phyloP scores from a whole-genome alignment of 2,113 vertebrate genomes.

The Takifugu flavidus region DNA sequence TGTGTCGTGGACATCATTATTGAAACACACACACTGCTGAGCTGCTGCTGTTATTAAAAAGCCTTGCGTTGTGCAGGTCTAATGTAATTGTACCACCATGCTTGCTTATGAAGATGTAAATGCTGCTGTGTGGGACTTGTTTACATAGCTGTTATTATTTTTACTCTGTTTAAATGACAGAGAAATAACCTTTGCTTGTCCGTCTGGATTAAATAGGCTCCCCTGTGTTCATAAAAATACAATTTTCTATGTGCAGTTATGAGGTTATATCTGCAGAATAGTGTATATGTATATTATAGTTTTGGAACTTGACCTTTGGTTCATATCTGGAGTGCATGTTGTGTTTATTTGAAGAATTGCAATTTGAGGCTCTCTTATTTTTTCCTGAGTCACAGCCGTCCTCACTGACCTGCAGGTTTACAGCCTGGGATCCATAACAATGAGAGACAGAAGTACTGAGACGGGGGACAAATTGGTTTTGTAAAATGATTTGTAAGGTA shows the following conservation, averaged over 20 bases:
- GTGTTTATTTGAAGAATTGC: background rate
- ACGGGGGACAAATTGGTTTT: background rate
- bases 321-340: background rate
- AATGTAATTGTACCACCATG: conserved; percentile 57
- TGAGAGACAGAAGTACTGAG: background rate
- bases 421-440: background rate
- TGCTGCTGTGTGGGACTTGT: conserved; percentile 50
- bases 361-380: background rate
- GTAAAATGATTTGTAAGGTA: too few species aligned
- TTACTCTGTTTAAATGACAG: conserved; percentile 43
- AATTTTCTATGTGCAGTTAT: conserved; percentile 35
- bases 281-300: conserved; percentile 1
- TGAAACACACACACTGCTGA: conserved; percentile 14
- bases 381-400: background rate
- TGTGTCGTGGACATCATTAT: conserved; percentile 25
- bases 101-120: conserved; percentile 63
- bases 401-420: conserved; percentile 1
- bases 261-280: conserved; percentile 14
- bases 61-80: conserved; percentile 35
- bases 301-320: conserved; percentile 29
- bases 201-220: conserved; percentile 43
- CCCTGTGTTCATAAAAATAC: conserved; percentile 50
- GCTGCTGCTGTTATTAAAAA: conserved; percentile 59
- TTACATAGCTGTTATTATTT: conserved; percentile 60
- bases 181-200: conserved; percentile 39